Percentiles rank a stretch among this genome's conserved stretches.
Evolutionary conservation across 2,888 invertebrate species (phyloP).

Genomic region (Pomacea canaliculata): DNA sequence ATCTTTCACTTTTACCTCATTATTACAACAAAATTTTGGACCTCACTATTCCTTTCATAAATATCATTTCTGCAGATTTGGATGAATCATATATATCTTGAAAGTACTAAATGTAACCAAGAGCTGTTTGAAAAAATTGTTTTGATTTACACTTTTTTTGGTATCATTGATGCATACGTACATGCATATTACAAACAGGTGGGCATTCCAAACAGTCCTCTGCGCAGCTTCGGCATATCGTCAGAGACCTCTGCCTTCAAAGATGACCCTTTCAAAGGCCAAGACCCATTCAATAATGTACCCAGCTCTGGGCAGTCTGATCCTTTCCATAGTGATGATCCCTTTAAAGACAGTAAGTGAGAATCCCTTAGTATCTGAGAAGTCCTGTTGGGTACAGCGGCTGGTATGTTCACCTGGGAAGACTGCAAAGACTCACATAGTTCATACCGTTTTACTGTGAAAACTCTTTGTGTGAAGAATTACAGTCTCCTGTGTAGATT

Average conservation of each 20-base stretch:
- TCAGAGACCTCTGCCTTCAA: slow-evolving; percentile 53
- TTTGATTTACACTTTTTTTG: no score
- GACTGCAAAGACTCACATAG: no score
- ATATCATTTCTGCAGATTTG: no score
- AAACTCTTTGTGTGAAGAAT: background rate
- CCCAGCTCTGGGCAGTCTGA: slow-evolving; percentile 72
- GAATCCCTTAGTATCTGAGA: background rate
- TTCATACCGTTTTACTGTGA: background rate
- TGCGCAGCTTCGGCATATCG: slow-evolving; percentile 58
- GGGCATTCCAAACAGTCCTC: slow-evolving; percentile 58
- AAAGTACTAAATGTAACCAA: no score
- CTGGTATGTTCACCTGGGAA: no score
- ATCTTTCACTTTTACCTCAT: no score
- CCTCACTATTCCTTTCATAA: no score
- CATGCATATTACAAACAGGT: slow-evolving; percentile 32
- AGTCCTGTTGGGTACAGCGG: no score
- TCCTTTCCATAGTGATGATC: slow-evolving; percentile 71
- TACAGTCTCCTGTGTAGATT: background rate
- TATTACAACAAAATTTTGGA: no score
- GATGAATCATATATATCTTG: no score
- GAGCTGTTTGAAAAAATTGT: no score
- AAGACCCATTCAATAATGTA: slow-evolving; percentile 72
- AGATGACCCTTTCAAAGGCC: slow-evolving; percentile 70
- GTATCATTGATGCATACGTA: no score
- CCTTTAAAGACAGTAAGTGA: slow-evolving; percentile 62